Evolutionary conservation across 2,888 invertebrate genomes (phyloP).

Genomic region (Eristalis arbustorum): DNA sequence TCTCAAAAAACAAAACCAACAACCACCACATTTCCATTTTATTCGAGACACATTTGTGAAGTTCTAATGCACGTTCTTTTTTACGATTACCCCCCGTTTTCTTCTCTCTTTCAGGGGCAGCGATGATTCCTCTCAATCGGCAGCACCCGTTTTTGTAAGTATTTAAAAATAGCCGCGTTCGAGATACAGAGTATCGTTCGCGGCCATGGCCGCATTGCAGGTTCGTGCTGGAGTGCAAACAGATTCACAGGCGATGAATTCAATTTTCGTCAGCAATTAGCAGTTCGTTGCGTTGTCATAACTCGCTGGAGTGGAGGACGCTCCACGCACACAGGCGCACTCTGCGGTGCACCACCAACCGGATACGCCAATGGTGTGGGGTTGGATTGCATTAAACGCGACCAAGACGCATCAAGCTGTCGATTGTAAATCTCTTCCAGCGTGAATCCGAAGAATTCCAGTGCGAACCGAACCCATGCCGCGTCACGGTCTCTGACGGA

Average conservation of each 20-base stretch:
- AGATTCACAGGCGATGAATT: conserved; percentile 25
- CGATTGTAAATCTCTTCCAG: conserved; percentile 49
- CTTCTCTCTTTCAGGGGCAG: conserved; percentile 72
- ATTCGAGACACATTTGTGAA: conserved; percentile 28
- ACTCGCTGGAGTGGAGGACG: conserved; percentile 3
- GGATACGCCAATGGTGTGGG: conserved; percentile 23
- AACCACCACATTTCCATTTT: conserved; percentile 10
- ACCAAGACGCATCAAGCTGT: conserved; percentile 43
- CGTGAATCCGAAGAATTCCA: conserved; percentile 53
- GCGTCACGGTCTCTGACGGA: neutral
- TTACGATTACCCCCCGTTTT: conserved; percentile 11
- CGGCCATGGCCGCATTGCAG: neutral
- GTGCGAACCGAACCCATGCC: neutral
- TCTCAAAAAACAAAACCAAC: neutral
- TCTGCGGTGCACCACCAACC: neutral
- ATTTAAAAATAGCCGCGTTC: conserved; percentile 9
- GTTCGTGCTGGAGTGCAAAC: neutral
- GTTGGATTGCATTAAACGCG: conserved; percentile 17
- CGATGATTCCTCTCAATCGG: conserved; percentile 74
- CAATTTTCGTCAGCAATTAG: conserved; percentile 50
- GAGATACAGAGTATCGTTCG: neutral
- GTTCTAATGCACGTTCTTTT: conserved; percentile 32
- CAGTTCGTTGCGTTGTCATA: conserved; percentile 49
- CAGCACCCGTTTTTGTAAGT: conserved; percentile 75
- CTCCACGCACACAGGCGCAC: neutral